phyloP scores from a whole-genome alignment of 2,113 vertebrate species.

The Candoia aspera region DNA sequence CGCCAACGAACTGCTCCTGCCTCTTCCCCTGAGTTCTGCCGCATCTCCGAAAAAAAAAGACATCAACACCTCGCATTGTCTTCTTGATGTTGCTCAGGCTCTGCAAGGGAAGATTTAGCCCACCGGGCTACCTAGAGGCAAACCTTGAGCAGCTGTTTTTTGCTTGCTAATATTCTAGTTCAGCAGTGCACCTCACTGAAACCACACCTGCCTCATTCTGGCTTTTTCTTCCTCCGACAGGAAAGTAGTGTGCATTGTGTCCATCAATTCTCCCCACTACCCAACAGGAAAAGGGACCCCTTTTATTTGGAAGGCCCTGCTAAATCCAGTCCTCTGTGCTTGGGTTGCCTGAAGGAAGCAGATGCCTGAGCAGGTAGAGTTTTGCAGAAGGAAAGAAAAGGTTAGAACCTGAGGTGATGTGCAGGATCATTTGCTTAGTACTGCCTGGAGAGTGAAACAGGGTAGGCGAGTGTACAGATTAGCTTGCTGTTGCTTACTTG shows the following conservation, averaged over 20 bases:
- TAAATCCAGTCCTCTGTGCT: background rate
- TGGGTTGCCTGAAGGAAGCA: background rate
- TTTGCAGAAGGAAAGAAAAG: background rate
- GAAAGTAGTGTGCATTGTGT: background rate
- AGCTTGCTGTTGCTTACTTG: background rate
- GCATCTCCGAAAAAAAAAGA: background rate
- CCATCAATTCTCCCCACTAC: background rate
- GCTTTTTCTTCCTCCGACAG: background rate
- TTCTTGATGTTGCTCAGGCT: background rate
- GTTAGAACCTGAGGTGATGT: background rate
- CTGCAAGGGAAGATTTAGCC: background rate
- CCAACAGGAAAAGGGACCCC: no score
- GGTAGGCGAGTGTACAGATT: background rate
- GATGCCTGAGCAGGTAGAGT: background rate
- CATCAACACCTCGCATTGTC: background rate
- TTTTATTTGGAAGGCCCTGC: background rate
- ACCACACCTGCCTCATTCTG: background rate
- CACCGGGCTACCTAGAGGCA: background rate
- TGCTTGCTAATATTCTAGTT: background rate
- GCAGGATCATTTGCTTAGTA: background rate
- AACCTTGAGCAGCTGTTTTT: background rate
- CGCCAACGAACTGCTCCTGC: background rate
- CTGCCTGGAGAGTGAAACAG: background rate
- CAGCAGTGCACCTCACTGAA: background rate
- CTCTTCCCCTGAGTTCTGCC: background rate